Percentiles rank a stretch among this genome's conserved stretches.
phyloP scores from a whole-genome alignment of 1,140 invertebrate genomes.

The Onthophagus taurus region DNA sequence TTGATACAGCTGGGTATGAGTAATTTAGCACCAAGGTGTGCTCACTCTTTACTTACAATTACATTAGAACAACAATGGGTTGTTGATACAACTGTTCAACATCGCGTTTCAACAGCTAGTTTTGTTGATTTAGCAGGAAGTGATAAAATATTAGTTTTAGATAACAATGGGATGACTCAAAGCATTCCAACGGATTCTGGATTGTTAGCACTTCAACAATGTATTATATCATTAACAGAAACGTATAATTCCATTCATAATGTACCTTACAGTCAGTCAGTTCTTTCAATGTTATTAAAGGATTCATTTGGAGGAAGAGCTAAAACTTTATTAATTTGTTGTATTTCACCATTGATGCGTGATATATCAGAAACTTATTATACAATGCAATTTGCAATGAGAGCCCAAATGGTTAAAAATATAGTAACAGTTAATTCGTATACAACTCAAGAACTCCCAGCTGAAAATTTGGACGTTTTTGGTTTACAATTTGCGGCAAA shows the following conservation, averaged over 20 bases:
- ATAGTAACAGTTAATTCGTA: slow-evolving; percentile 58
- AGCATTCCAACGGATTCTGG: slow-evolving; percentile 42
- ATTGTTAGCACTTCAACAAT: slow-evolving; percentile 49
- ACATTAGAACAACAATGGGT: slow-evolving; percentile 60
- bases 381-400: slow-evolving; percentile 49
- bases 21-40: slow-evolving; percentile 29
- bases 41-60: slow-evolving; percentile 55
- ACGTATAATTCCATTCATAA: slow-evolving; percentile 41
- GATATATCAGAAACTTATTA: slow-evolving; percentile 53
- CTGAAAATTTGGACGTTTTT: slow-evolving; percentile 46
- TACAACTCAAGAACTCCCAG: slow-evolving; percentile 51
- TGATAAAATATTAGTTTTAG: slow-evolving; percentile 42
- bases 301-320: slow-evolving; percentile 60
- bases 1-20: slow-evolving; percentile 38
- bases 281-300: slow-evolving; percentile 53
- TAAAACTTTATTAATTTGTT: slow-evolving; percentile 55
- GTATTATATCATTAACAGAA: slow-evolving; percentile 49
- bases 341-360: slow-evolving; percentile 50
- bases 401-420: slow-evolving; percentile 52
- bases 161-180: slow-evolving; percentile 35
- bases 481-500: slow-evolving; percentile 70
- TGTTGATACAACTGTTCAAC: slow-evolving; percentile 43
- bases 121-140: slow-evolving; percentile 55
- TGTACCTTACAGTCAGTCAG: slow-evolving; percentile 50
- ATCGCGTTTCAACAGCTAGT: slow-evolving; percentile 55